Percentiles rank a stretch among this genome's conserved stretches.
Evolutionary conservation across 1,140 invertebrate species (phyloP).

Genomic region (Heliconius eleuchia): DNA sequence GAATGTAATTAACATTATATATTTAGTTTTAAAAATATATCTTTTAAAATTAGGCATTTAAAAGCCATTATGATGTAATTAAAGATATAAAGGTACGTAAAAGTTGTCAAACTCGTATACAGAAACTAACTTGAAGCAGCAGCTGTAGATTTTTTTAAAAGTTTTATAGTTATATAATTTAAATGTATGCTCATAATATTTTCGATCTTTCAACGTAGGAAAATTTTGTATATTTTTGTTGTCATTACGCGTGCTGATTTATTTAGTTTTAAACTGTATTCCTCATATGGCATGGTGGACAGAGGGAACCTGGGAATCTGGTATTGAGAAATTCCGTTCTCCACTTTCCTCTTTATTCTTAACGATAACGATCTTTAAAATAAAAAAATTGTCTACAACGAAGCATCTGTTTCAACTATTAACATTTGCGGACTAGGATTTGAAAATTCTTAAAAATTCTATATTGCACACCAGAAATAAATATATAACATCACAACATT

Average conservation of each 20-base stretch:
- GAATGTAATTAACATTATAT: neutral
- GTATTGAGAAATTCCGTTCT: too few relatives aligned
- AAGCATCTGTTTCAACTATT: too few relatives aligned
- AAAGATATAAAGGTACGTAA: conserved; percentile 13
- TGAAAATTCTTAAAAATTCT: too few relatives aligned
- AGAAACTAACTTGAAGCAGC: conserved; percentile 1
- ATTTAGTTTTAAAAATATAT: neutral
- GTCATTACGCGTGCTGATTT: neutral
- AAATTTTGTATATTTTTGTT: neutral
- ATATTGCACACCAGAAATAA: too few relatives aligned
- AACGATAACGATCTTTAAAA: too few relatives aligned
- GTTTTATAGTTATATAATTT: conserved; percentile 7
- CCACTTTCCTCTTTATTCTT: too few relatives aligned
- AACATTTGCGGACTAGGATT: too few relatives aligned
- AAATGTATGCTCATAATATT: neutral
- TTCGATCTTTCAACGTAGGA: neutral
- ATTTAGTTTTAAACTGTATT: too few relatives aligned
- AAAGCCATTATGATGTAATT: conserved; percentile 15
- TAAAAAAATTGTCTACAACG: too few relatives aligned
- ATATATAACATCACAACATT: too few relatives aligned
- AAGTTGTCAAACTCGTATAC: conserved; percentile 27
- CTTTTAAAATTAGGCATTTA: neutral
- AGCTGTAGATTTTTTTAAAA: neutral
- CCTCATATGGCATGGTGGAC: too few relatives aligned
- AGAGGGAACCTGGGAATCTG: too few relatives aligned